Evolutionary conservation across 2,113 vertebrate species (phyloP).

Genomic region (Elephantulus edwardii): DNA sequence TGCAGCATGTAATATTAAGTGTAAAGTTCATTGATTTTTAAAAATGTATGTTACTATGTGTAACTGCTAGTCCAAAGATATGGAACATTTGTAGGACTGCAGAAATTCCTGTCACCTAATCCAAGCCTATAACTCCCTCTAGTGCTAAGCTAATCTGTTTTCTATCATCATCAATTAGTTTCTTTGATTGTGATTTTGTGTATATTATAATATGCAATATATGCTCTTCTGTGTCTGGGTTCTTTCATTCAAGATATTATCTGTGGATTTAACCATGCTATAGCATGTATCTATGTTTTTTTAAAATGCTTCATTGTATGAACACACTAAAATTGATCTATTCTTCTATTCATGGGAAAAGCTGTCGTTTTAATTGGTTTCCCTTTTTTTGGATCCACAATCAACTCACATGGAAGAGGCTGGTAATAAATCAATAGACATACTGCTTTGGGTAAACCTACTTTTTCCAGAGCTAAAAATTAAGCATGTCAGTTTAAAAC

Average conservation of each 20-base stretch:
- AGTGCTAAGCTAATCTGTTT: not conserved
- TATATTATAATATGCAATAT: not conserved
- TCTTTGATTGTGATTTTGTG: not conserved
- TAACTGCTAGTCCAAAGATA: not conserved
- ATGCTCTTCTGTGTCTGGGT: not conserved
- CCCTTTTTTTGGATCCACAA: no score
- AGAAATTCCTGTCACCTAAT: not conserved
- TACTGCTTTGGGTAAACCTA: no score
- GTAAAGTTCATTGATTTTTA: not conserved
- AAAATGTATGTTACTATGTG: not conserved
- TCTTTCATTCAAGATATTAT: constrained; percentile 14
- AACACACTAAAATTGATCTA: not conserved
- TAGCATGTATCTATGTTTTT: not conserved
- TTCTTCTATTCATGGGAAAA: not conserved
- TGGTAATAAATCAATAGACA: no score
- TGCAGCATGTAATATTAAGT: not conserved
- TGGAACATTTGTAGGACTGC: not conserved
- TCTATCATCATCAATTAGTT: not conserved
- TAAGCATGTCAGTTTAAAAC: no score
- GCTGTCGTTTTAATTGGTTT: no score
- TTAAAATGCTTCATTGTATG: not conserved
- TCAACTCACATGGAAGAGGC: no score
- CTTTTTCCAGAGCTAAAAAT: no score
- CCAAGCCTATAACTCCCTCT: not conserved
- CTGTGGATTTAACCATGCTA: not conserved